Evolutionary conservation across 2,888 invertebrate genomes (phyloP).

Genomic region (Agrotis clavis): DNA sequence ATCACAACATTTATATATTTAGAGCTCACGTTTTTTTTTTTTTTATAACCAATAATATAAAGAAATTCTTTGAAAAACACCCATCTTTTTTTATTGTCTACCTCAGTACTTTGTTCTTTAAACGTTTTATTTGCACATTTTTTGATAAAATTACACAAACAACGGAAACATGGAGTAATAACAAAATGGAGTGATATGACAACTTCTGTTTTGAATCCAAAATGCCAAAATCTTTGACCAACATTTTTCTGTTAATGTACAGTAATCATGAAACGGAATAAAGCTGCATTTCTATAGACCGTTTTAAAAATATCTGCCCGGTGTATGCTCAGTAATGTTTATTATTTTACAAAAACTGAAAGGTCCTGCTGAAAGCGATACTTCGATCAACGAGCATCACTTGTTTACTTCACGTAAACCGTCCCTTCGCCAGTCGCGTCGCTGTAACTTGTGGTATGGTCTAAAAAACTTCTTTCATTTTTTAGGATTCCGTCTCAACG

Average conservation of each 20-base stretch:
- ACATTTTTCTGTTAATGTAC: too few species aligned
- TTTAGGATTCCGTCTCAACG: too few species aligned
- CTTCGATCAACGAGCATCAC: too few species aligned
- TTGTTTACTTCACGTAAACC: background rate
- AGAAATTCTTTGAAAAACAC: slow-evolving; percentile 10
- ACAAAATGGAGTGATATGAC: slow-evolving; percentile 25
- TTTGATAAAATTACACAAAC: background rate
- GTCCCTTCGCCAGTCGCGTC: too few species aligned
- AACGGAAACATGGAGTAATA: slow-evolving; percentile 9
- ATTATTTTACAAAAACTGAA: too few species aligned
- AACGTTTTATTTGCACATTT: background rate
- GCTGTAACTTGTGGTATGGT: background rate
- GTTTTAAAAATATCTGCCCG: too few species aligned
- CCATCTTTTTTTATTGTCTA: slow-evolving; percentile 36
- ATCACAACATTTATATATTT: slow-evolving; percentile 50
- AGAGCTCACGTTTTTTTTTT: slow-evolving; percentile 36
- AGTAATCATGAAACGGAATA: too few species aligned
- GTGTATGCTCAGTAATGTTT: too few species aligned
- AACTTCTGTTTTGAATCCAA: background rate
- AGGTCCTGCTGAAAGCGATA: too few species aligned
- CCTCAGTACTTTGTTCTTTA: too few species aligned
- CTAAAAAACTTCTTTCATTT: background rate
- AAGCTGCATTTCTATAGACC: too few species aligned
- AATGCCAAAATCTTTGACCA: background rate
- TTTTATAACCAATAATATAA: background rate